Percentiles rank a stretch among this genome's conserved stretches.
Evolutionary conservation across 1,140 invertebrate species (phyloP).

Genomic region (Mizuhopecten yessoensis): DNA sequence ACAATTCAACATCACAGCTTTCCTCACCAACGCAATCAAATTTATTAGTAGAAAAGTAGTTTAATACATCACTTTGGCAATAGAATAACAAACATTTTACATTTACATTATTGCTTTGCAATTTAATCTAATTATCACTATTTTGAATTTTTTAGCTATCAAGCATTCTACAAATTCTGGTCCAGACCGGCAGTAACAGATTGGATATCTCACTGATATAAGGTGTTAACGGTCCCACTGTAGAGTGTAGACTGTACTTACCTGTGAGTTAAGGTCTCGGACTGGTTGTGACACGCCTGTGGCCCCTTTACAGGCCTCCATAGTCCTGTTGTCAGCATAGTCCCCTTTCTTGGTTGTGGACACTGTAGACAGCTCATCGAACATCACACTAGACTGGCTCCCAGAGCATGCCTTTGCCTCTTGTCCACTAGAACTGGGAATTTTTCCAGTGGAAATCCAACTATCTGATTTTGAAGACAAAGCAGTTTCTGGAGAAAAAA

Average conservation of each 20-base stretch:
- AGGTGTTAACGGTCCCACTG: too few species aligned
- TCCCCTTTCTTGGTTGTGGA: conserved; percentile 40
- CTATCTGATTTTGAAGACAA: conserved; percentile 58
- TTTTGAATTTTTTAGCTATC: too few species aligned
- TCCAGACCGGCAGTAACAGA: too few species aligned
- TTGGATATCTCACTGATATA: too few species aligned
- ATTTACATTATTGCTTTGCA: too few species aligned
- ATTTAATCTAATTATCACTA: too few species aligned
- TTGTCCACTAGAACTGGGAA: conserved; percentile 15
- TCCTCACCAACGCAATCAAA: too few species aligned
- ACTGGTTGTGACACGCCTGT: conserved; percentile 42
- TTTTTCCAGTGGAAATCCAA: conserved; percentile 68
- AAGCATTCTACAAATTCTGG: too few species aligned
- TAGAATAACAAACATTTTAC: too few species aligned
- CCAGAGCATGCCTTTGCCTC: neutral
- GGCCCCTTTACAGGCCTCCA: conserved; percentile 45
- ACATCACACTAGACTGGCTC: conserved; percentile 51
- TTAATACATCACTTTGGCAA: too few species aligned
- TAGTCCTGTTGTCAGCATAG: conserved; percentile 35
- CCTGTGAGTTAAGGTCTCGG: neutral
- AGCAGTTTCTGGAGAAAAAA: conserved; percentile 60
- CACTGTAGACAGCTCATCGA: conserved; percentile 61
- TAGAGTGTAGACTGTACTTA: neutral
- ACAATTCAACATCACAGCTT: too few species aligned
- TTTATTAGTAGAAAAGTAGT: neutral